phyloP scores from a whole-genome alignment of 2,888 invertebrate species.

The Melinaea menophilus region DNA sequence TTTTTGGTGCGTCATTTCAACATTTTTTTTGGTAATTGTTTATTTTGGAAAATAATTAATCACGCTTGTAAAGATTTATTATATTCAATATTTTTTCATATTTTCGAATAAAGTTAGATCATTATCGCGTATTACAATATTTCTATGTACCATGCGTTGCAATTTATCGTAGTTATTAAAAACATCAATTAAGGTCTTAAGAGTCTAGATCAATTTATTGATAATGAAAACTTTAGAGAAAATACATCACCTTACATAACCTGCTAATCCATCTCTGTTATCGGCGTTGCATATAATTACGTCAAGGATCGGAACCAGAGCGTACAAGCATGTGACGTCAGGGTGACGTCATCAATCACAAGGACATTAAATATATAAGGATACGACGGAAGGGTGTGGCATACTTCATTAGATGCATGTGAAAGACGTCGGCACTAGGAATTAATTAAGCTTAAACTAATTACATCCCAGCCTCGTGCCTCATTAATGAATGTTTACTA shows the following conservation, averaged over 20 bases:
- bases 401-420: constrained; percentile 59
- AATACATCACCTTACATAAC: constrained; percentile 23
- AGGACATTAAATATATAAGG: constrained; percentile 44
- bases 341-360: constrained; percentile 67
- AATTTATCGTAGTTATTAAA: not conserved
- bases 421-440: constrained; percentile 48
- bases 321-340: constrained; percentile 52
- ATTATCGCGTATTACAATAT: no score
- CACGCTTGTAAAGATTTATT: not conserved
- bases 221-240: not conserved
- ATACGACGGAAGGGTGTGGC: constrained; percentile 44
- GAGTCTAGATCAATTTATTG: no score
- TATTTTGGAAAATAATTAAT: constrained; percentile 12
- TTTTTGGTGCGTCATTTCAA: constrained; percentile 31
- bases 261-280: constrained; percentile 35
- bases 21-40: constrained; percentile 24
- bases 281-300: constrained; percentile 44
- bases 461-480: constrained; percentile 33
- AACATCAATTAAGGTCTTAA: constrained; percentile 1
- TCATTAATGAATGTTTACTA: constrained; percentile 28
- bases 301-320: constrained; percentile 61
- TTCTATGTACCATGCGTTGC: no score
- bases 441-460: constrained; percentile 55
- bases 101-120: not conserved
- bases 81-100: not conserved